Evolutionary conservation across 23 tunicate species (phyloP).

Genomic region (Ascidia mentula): DNA sequence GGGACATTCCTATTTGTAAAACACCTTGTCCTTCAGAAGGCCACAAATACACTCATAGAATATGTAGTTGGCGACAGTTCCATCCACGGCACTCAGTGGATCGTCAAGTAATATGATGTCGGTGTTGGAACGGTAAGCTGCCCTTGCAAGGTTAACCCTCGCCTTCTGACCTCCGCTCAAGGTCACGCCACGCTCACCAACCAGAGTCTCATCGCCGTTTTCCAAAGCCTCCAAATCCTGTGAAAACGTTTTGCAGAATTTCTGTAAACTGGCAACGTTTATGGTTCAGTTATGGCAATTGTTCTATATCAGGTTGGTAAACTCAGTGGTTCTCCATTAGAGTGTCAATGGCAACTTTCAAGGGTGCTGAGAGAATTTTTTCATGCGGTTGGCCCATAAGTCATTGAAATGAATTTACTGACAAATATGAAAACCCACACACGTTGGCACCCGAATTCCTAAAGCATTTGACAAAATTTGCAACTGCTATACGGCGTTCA

Average conservation of each 20-base stretch:
- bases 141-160: conserved; percentile 82
- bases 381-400: too few species aligned
- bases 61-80: conserved; percentile 66
- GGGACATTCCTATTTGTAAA: background rate
- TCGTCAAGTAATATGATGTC: conserved; percentile 81
- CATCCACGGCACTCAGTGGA: conserved; percentile 92
- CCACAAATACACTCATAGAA: conserved; percentile 77
- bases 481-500: too few species aligned
- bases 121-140: conserved; percentile 45
- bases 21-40: conserved; percentile 41
- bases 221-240: background rate
- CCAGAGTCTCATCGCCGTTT: conserved; percentile 73
- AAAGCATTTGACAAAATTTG: too few species aligned
- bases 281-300: too few species aligned
- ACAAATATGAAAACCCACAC: too few species aligned
- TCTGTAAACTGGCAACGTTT: too few species aligned
- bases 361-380: too few species aligned
- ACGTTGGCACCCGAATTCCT: too few species aligned
- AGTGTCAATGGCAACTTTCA: too few species aligned
- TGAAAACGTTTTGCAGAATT: background rate
- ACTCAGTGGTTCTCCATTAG: too few species aligned
- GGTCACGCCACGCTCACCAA: conserved; percentile 79
- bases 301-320: too few species aligned
- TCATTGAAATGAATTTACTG: too few species aligned
- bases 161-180: conserved; percentile 98